Percentiles rank a stretch among this genome's conserved stretches.
Evolutionary conservation across 2,797 vertebrate species (phyloP).

Genomic region (Gymnopithys bicolor): DNA sequence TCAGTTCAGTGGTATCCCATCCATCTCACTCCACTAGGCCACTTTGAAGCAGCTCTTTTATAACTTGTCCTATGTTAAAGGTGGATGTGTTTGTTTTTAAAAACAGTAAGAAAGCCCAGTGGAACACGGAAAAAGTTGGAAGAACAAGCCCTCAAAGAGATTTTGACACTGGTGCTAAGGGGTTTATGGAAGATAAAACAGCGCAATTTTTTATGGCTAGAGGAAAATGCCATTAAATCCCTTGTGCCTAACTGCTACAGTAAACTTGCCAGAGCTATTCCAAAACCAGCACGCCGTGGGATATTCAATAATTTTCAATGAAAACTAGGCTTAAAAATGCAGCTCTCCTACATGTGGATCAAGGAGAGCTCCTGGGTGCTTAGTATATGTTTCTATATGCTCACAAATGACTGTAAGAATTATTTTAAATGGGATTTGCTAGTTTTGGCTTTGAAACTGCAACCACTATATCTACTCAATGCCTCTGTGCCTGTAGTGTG

Average conservation of each 20-base stretch:
- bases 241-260: background rate
- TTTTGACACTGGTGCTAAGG: background rate
- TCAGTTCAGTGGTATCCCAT: background rate
- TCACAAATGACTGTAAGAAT: background rate
- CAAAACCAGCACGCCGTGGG: background rate
- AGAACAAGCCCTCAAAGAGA: background rate
- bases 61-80: background rate
- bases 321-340: background rate
- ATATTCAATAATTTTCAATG: background rate
- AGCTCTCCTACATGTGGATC: fast-evolving
- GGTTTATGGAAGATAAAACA: background rate
- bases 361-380: background rate
- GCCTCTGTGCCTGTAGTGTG: fast-evolving
- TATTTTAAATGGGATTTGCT: background rate
- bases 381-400: background rate
- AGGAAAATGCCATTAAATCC: background rate
- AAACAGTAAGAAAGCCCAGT: background rate
- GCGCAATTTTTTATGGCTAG: background rate
- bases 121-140: background rate
- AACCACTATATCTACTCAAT: fast-evolving
- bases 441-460: background rate
- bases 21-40: background rate
- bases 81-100: background rate
- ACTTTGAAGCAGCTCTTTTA: background rate
- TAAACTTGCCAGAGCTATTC: slow-evolving; percentile 11